Evolutionary conservation across 64 coral and sea anemone genomes (phyloP).

Genomic region (Stylophora pistillata): DNA sequence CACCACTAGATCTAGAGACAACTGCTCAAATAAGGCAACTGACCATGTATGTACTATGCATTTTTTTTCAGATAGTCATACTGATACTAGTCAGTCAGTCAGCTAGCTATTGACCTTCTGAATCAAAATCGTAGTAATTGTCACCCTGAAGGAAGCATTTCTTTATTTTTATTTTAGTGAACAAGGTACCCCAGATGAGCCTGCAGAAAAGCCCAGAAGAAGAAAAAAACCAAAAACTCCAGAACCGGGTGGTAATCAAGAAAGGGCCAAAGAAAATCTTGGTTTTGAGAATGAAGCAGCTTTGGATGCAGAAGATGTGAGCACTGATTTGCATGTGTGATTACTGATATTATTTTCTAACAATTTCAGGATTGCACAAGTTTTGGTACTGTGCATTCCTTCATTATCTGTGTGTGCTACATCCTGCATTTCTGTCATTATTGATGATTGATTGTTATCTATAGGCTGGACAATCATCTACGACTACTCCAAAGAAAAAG

Average conservation of each 20-base stretch:
- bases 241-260: constrained; percentile 22
- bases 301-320: constrained; percentile 12
- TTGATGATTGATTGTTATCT: too few species aligned
- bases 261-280: constrained; percentile 73
- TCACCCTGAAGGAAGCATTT: not conserved
- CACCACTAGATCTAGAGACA: too few species aligned
- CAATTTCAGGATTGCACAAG: too few species aligned
- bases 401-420: not conserved
- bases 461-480: not conserved
- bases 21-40: too few species aligned
- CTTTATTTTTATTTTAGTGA: not conserved
- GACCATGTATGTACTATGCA: too few species aligned
- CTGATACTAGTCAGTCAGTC: too few species aligned
- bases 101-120: too few species aligned
- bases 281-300: constrained; percentile 75
- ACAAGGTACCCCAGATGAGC: constrained; percentile 28
- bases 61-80: too few species aligned
- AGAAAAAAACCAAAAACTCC: constrained; percentile 86
- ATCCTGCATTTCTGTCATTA: too few species aligned
- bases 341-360: not conserved
- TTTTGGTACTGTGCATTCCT: not conserved
- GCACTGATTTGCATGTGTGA: not conserved
- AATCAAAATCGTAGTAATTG: too few species aligned
- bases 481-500: constrained; percentile 50
- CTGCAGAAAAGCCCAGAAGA: constrained; percentile 54